Evolutionary conservation across 2,888 invertebrate genomes (phyloP), one percentile per base, ranked within the genome.

Genomic region (Andrena hattorfiana): DNA sequence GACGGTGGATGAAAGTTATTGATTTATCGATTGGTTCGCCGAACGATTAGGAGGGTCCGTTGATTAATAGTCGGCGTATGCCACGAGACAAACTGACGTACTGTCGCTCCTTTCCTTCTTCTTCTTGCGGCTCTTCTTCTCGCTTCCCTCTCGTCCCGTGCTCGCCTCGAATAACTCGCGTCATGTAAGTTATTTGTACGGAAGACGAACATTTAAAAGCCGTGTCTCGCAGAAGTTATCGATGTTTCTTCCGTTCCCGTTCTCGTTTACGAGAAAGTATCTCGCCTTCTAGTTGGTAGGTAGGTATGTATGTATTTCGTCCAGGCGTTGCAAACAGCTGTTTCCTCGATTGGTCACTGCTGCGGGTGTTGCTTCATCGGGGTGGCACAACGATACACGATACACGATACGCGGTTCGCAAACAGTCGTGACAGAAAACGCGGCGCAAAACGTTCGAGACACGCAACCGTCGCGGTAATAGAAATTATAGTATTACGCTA

Each of bases 51-150:
- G 90, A 89, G 86, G 86, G 83, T 81, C 85, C 86, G 88, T 90
- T 92, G 92, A 92, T 92, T 92, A 92, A 92, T 92, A 89, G 91
- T 86, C 88, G 86, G 88, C 89, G 88, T 89, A 90, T 88, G 88
- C 86, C 86, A 77, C 76, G 70, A 87, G 89, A 88, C 86, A 87
- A 84, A 86, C 91, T 78, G 87, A 89, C 89, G 88, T 81, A 83
- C 73, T 82, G 83, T 73, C 85, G 83, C 80, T 87, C 86, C 78
- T 87, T 87, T 88, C 77, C 85, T 85, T 84, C 85, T 85, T 83
- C 85, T 86, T 85, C 80, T 81, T 81, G 67, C 73, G 42, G 59
- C 42, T 63, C 76, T 85, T 84, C 81, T 81, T 69, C 87, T 77
- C 79, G 56, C 16, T 64, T 49, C 81, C 28, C 75, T 26, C 72